Percentiles rank a stretch among this genome's conserved stretches.
These are phyloP conservation scores for Montipora capricornis DNA, from an alignment of 64 coral and sea anemone species.

Conservation along the genomic window DNA sequence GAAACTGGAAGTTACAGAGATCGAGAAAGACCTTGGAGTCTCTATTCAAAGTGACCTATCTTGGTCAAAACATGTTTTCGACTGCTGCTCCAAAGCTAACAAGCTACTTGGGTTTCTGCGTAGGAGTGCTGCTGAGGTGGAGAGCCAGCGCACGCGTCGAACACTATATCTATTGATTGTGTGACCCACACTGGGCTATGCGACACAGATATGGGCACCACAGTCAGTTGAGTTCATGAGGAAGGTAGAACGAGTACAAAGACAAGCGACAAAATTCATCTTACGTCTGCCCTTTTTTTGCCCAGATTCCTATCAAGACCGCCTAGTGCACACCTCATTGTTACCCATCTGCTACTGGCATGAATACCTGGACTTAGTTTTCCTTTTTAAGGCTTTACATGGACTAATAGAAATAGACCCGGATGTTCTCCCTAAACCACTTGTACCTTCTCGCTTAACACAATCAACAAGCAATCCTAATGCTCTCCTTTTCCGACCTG, in stretches of 20 bases:
- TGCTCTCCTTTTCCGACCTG: too few relatives aligned
- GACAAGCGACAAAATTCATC: neutral
- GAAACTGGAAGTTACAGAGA: neutral
- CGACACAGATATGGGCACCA: neutral
- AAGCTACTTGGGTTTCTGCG: neutral
- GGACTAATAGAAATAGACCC: too few relatives aligned
- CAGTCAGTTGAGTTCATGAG: neutral
- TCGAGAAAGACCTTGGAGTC: slow-evolving; percentile 54
- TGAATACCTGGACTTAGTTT: neutral
- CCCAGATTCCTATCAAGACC: neutral
- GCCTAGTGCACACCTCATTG: neutral
- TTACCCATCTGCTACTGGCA: neutral
- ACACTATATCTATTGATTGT: neutral
- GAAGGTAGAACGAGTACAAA: neutral
- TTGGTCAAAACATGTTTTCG: slow-evolving; percentile 5
- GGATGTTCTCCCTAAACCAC: too few relatives aligned
- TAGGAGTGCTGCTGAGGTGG: neutral
- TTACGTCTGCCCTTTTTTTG: neutral
- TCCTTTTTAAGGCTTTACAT: too few relatives aligned
- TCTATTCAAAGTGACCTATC: slow-evolving; percentile 11
- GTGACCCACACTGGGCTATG: neutral
- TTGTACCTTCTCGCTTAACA: too few relatives aligned
- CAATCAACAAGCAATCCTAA: too few relatives aligned
- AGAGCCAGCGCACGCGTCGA: neutral
- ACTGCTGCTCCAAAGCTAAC: slow-evolving; percentile 28